Evolutionary conservation across 2,888 invertebrate genomes (phyloP), one percentile per base, ranked within the genome.

Genomic region (Homarus gammarus): DNA sequence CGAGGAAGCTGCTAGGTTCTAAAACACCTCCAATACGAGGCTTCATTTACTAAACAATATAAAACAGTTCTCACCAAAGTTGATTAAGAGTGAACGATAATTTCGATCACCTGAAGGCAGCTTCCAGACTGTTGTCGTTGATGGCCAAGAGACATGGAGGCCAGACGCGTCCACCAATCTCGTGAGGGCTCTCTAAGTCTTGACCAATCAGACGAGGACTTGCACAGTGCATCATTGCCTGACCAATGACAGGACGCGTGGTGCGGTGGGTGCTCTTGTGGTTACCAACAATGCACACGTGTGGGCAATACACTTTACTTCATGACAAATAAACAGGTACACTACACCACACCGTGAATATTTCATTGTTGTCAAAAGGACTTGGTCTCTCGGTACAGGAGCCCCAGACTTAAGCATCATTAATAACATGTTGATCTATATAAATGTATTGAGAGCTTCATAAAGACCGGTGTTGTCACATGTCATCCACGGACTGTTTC

Each of bases 181-280:
- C 18, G 27, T 15, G 75, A 75, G 75, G 75, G 44, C 75, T 75
- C 38, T 33, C 75, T 33, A 10, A 27, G 75, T 15, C 15, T 15
- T n/a, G 15, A 18, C 75, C 75, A 49, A 40, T 75, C 44, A 44
- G 49, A 27, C 44, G 44, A 75, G 44, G 44, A 27, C 75, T 75
- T 75, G 40, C 44, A 75, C 22, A 10, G 75, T 31, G 18, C 18
- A 22, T 8, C 44, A 3, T 44, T 10, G 5, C 44, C 22, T 27
- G 15, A 38, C 44, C 75, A 75, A 36, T 44, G 22, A 75, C 75
- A 27, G 10, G 75, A 18, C 44, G 15, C 27, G 5, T 8, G 27
- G 12, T 56, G 22, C 5, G 56, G 12, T 10, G 27, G 31, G 3
- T 56, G n/a, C n/a, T 44, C 44, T 44, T 44, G 44, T 44, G 44